Evolutionary conservation across 1,140 invertebrate species (phyloP).

Genomic region (Drosophila tristis): DNA sequence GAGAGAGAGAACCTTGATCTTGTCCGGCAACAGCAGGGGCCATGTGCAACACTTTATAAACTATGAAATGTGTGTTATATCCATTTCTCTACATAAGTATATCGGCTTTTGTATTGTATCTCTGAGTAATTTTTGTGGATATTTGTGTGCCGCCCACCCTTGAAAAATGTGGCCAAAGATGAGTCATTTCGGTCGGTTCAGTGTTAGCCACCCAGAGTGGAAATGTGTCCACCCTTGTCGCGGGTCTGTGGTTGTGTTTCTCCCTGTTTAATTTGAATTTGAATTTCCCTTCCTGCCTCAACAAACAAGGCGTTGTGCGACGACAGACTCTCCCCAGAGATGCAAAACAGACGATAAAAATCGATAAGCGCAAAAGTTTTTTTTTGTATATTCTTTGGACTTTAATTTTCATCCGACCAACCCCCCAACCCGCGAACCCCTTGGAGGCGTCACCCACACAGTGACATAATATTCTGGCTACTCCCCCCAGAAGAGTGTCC

Average conservation of each 20-base stretch:
- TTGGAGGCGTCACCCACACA: background rate
- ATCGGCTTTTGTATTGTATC: conserved; percentile 5
- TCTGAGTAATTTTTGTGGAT: conserved; percentile 39
- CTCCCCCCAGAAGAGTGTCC: conserved; percentile 57
- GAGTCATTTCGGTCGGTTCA: conserved; percentile 28
- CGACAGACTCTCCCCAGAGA: conserved; percentile 4
- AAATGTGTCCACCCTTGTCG: conserved; percentile 28
- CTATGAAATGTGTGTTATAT: conserved; percentile 27
- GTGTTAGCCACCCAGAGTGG: background rate
- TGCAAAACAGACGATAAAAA: conserved; percentile 52
- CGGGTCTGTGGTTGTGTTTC: conserved; percentile 9
- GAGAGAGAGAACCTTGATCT: conserved; percentile 66
- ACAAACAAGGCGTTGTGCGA: conserved; percentile 52
- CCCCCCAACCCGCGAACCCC: background rate
- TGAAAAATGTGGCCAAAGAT: conserved; percentile 21
- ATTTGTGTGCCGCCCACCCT: conserved; percentile 24
- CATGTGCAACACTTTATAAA: conserved; percentile 65
- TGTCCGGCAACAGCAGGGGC: conserved; percentile 43
- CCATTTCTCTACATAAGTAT: conserved; percentile 9
- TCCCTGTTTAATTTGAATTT: conserved; percentile 6
- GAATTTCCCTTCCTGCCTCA: conserved; percentile 59
- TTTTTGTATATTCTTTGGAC: conserved; percentile 37
- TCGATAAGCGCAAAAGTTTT: conserved; percentile 66
- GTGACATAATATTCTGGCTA: conserved; percentile 63
- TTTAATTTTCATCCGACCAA: conserved; percentile 59